phyloP scores from a whole-genome alignment of 2,113 vertebrate species.

The Suncus etruscus region DNA sequence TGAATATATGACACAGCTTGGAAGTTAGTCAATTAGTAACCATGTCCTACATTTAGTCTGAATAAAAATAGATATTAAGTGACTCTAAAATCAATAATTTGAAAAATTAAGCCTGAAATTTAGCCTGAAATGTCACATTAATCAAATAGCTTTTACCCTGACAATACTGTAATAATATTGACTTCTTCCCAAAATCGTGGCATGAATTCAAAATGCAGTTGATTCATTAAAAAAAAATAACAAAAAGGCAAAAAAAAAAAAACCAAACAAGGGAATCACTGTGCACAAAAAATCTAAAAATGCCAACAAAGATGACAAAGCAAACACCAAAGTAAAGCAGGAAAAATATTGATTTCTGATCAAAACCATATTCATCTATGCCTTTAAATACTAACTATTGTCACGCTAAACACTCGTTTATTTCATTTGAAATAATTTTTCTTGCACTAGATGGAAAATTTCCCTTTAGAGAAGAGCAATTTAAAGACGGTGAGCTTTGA shows the following conservation, averaged over 20 bases:
- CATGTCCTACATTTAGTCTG: conserved; percentile 5
- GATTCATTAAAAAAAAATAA: conserved; percentile 36
- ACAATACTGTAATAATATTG: conserved; percentile 3
- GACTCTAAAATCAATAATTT: conserved; percentile 46
- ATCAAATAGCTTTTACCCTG: conserved; percentile 50
- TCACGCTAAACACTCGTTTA: background rate
- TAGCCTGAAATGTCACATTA: conserved; percentile 14
- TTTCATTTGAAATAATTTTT: background rate
- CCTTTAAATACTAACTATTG: background rate
- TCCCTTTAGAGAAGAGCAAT: background rate
- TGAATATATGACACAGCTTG: background rate
- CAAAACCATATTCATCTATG: conserved; percentile 34
- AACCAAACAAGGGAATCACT: conserved; percentile 9
- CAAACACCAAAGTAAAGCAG: conserved; percentile 56
- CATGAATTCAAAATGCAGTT: conserved; percentile 3
- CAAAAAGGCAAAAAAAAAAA: no score
- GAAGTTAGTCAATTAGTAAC: conserved; percentile 17
- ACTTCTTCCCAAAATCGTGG: conserved; percentile 10
- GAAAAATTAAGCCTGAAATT: background rate
- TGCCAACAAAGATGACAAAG: conserved; percentile 60
- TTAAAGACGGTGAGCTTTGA: background rate
- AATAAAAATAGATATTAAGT: background rate
- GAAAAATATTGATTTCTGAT: background rate
- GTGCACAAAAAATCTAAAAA: conserved; percentile 60
- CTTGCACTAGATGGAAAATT: background rate